These are phyloP conservation scores for Timema podura DNA, from an alignment of 2,888 invertebrate genomes.

Conservation along the genomic window DNA sequence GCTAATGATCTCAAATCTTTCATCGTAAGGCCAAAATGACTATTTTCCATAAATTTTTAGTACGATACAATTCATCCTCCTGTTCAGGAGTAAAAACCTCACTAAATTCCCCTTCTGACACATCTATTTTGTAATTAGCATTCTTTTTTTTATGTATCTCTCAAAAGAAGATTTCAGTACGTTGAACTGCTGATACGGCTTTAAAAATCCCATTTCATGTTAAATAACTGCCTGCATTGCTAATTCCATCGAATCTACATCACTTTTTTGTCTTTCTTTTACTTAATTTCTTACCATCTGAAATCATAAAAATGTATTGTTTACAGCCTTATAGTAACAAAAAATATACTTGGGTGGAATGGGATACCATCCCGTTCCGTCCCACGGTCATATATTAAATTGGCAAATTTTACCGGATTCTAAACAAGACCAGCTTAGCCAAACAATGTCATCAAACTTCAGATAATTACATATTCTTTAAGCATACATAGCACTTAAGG, in stretches of 20 bases:
- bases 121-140: not conserved
- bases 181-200: not conserved
- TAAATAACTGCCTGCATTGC: constrained; percentile 5
- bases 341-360: not conserved
- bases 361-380: constrained; percentile 7
- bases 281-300: constrained; percentile 4
- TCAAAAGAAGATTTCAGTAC: not conserved
- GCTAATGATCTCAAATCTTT: not conserved
- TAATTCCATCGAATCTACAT: not conserved
- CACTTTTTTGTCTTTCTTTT: not conserved
- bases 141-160: not conserved
- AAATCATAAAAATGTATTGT: not conserved
- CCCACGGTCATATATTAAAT: not conserved
- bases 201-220: not conserved
- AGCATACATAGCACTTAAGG: too few relatives aligned
- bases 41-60: not conserved
- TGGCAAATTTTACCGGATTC: not conserved
- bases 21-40: not conserved
- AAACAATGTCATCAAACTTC: too few relatives aligned
- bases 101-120: not conserved
- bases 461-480: too few relatives aligned
- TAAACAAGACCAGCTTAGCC: too few relatives aligned
- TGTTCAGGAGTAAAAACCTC: not conserved
- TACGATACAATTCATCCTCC: not conserved
- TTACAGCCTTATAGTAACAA: not conserved